Evolutionary conservation across 2,797 vertebrate species (phyloP).

Genomic region (Melanotaenia parkinsoni): DNA sequence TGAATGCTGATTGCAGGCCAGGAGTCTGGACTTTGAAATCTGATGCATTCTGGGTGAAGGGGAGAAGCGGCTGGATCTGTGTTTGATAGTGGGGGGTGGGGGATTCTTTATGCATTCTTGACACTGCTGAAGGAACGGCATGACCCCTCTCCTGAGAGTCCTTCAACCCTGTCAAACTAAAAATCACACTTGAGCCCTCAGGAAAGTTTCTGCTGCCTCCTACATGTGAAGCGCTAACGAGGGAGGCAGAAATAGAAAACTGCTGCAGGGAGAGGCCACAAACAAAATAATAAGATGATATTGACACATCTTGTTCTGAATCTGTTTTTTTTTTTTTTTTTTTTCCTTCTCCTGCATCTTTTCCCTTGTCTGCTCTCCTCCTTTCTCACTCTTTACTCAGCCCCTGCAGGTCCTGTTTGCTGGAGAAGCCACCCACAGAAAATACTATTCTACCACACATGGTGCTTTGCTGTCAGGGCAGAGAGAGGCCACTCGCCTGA

Average conservation of each 20-base stretch:
- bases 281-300: conserved; percentile 44
- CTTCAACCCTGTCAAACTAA: conserved; percentile 35
- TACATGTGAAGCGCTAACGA: conserved; percentile 33
- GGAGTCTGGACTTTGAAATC: conserved; percentile 63
- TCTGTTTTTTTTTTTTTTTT: conserved; percentile 24
- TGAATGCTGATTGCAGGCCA: conserved; percentile 31
- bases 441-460: conserved; percentile 99
- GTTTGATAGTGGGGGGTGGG: conserved; percentile 2
- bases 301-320: conserved; percentile 35
- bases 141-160: conserved; percentile 48
- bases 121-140: conserved; percentile 64
- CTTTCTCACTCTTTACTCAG: conserved; percentile 70
- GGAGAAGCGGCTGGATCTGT: background rate
- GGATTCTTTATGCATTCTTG: conserved; percentile 51
- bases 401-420: conserved; percentile 98
- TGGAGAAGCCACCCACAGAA: conserved; percentile 98
- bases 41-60: conserved; percentile 43
- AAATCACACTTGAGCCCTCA: conserved; percentile 21
- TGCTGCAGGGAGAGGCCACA: conserved; percentile 15
- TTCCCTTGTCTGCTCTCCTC: background rate
- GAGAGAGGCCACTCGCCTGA: conserved; percentile 93
- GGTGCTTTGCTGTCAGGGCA: conserved; percentile 99
- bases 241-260: conserved; percentile 43
- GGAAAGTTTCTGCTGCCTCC: conserved; percentile 35
- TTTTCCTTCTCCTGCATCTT: conserved; percentile 10